Evolutionary conservation across 2,797 vertebrate genomes (phyloP).

Genomic region (Sphaeramia orbicularis): DNA sequence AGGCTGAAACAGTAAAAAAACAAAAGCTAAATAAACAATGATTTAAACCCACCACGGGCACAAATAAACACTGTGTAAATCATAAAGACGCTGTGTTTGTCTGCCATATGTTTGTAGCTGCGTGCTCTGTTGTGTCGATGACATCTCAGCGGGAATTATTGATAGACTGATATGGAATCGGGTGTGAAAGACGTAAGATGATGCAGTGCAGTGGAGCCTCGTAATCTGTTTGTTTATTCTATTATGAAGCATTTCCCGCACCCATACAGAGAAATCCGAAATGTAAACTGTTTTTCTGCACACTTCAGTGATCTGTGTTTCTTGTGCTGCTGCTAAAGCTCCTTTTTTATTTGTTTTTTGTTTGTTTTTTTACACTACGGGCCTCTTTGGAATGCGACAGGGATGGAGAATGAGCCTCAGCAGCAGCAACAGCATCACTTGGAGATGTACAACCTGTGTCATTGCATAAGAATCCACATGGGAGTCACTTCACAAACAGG

Average conservation of each 20-base stretch:
- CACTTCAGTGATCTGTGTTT: constrained; percentile 61
- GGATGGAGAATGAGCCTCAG: constrained; percentile 58
- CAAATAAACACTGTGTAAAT: constrained; percentile 5
- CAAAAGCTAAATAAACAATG: too few relatives aligned
- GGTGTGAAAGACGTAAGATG: not conserved
- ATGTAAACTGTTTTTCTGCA: constrained; percentile 50
- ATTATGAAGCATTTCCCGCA: constrained; percentile 43
- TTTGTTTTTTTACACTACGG: constrained; percentile 39
- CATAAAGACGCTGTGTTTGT: constrained; percentile 11
- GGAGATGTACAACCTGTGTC: constrained; percentile 63
- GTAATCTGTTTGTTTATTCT: constrained; percentile 57
- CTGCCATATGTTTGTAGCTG: constrained; percentile 24
- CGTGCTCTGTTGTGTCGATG: constrained; percentile 12
- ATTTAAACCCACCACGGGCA: not conserved
- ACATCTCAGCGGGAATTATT: constrained; percentile 50
- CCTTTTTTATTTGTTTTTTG: too few relatives aligned
- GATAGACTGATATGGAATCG: constrained; percentile 37
- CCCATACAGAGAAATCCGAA: constrained; percentile 40
- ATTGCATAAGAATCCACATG: constrained; percentile 56
- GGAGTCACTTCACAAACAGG: constrained; percentile 61
- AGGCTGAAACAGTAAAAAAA: too few relatives aligned
- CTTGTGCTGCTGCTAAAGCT: constrained; percentile 35
- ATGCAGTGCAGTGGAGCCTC: constrained; percentile 35
- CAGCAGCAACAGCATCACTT: constrained; percentile 34
- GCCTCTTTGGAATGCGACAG: constrained; percentile 65